Percentiles rank a stretch among this genome's conserved stretches.
These are phyloP conservation scores for Pammene fasciana DNA, from an alignment of 2,888 invertebrate species.

Conservation along the genomic window DNA sequence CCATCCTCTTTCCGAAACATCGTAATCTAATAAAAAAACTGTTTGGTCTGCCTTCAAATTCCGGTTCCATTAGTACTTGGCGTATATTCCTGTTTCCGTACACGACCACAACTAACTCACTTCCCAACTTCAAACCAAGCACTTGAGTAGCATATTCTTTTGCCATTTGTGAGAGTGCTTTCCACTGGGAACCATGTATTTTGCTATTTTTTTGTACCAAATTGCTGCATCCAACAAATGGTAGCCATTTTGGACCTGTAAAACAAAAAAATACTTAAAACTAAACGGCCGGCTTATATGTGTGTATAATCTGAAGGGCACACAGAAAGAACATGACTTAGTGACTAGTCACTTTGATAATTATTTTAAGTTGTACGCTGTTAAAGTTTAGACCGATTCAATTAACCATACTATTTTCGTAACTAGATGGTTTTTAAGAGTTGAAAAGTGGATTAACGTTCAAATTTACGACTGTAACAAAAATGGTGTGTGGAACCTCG, in stretches of 20 bases:
- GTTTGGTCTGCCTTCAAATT: conserved; percentile 88
- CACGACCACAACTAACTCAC: conserved; percentile 84
- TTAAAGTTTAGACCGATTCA: too few relatives aligned
- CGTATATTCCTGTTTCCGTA: conserved; percentile 85
- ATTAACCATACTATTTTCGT: too few relatives aligned
- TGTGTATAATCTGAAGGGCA: too few relatives aligned
- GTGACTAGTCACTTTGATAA: too few relatives aligned
- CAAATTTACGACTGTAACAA: too few relatives aligned
- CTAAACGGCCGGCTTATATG: too few relatives aligned
- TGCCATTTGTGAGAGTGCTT: conserved; percentile 84
- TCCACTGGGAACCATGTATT: conserved; percentile 77
- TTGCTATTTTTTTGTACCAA: conserved; percentile 57
- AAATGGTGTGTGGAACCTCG: too few relatives aligned
- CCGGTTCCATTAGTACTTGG: conserved; percentile 84
- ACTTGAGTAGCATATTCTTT: conserved; percentile 84
- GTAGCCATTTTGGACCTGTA: conserved; percentile 76
- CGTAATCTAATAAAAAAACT: conserved; percentile 87
- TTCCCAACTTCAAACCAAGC: conserved; percentile 86
- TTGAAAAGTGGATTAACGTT: too few relatives aligned
- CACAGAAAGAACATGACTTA: too few relatives aligned
- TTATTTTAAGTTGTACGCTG: too few relatives aligned
- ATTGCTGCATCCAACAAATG: conserved; percentile 66
- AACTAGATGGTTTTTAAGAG: too few relatives aligned
- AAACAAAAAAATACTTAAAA: conserved; percentile 31
- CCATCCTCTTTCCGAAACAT: conserved; percentile 86